Conservation (phyloP, 23 tunicate genomes). For the Trididemnum nubilum region DNA sequence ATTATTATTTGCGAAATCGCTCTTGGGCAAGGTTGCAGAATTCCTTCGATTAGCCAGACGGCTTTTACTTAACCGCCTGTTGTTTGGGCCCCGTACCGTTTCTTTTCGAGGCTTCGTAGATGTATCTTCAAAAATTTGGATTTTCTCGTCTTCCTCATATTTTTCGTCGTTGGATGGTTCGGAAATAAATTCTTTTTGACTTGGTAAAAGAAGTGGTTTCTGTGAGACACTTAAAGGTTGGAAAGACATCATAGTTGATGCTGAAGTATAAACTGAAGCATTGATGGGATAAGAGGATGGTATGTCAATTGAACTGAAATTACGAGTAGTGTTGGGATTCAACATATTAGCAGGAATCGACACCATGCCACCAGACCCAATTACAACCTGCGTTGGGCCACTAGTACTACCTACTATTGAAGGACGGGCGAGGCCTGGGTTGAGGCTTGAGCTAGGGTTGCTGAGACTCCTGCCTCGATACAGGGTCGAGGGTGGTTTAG, state of each 20-base stretch:
- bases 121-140: neutral
- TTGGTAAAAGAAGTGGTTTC: constrained; percentile 42
- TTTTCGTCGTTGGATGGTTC: neutral
- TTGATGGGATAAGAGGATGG: neutral
- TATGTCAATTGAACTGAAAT: neutral
- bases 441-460: neutral
- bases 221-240: constrained; percentile 58
- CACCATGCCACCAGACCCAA: constrained; percentile 46
- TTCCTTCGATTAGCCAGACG: neutral
- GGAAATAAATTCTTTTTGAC: constrained; percentile 16
- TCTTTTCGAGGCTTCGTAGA: neutral
- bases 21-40: neutral
- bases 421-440: neutral
- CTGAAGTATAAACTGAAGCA: constrained; percentile 9
- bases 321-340: neutral
- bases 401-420: constrained; percentile 20
- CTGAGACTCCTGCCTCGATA: constrained; percentile 47
- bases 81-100: neutral
- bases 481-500: constrained; percentile 61
- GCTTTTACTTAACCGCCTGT: constrained; percentile 7
- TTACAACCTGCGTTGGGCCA: constrained; percentile 27
- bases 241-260: constrained; percentile 10
- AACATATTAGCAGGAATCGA: constrained; percentile 25
- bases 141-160: neutral
- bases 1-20: neutral